A percentile compares a stretch with the other conserved stretches of the same genome.
phyloP scores from a whole-genome alignment of 2,113 vertebrate species.

The Gymnorhina tibicen region DNA sequence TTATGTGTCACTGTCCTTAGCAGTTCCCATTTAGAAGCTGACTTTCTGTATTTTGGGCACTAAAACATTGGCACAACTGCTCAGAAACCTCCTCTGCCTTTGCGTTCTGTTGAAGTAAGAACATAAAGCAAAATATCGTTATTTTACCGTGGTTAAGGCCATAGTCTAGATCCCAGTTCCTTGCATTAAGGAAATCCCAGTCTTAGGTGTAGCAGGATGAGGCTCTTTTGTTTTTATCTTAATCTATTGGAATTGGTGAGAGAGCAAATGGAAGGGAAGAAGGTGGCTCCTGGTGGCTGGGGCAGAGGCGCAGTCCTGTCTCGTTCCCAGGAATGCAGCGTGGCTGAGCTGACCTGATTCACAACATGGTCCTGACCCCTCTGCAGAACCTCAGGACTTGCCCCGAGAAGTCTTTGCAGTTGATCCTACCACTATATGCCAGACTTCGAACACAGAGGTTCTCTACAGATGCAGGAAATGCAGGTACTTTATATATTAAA shows the following conservation, averaged over 20 bases:
- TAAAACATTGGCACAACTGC: neutral
- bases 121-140: neutral
- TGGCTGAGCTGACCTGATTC: neutral
- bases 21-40: neutral
- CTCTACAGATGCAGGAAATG: conserved; percentile 94
- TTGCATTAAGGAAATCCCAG: neutral
- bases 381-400: conserved; percentile 80
- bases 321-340: neutral
- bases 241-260: neutral
- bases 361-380: neutral
- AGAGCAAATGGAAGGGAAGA: neutral
- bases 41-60: neutral
- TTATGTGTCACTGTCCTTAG: neutral
- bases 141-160: neutral
- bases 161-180: neutral
- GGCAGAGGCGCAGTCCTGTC: neutral
- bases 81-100: neutral
- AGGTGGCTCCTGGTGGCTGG: neutral
- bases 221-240: neutral
- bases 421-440: conserved; percentile 75
- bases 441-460: conserved; percentile 70
- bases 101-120: neutral
- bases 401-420: conserved; percentile 88
- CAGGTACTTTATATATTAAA: conserved; percentile 71
- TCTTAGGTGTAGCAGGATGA: neutral